These are phyloP conservation scores for Mustela erminea DNA, from an alignment of 2,797 vertebrate species.

Conservation along the genomic window DNA sequence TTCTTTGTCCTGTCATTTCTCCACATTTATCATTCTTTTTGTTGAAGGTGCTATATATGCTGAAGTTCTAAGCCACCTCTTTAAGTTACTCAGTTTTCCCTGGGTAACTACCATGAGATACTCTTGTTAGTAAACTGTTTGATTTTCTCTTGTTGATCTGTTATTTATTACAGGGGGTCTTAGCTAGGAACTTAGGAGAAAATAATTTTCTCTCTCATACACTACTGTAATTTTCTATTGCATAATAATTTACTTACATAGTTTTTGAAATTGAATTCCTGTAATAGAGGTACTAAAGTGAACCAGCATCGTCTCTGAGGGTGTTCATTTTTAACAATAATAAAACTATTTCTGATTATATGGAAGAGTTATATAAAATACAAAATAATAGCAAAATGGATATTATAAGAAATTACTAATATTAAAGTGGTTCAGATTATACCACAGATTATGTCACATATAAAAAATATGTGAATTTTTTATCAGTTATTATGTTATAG, in stretches of 20 bases:
- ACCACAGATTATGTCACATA: no score
- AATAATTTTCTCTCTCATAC: neutral
- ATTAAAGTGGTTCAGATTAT: neutral
- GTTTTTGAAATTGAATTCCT: neutral
- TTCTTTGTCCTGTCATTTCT: neutral
- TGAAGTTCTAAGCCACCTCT: neutral
- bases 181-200: neutral
- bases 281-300: neutral
- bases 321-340: neutral
- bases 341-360: neutral
- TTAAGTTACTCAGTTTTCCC: neutral
- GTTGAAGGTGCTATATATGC: neutral
- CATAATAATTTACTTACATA: neutral
- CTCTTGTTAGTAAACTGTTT: neutral
- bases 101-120: neutral
- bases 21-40: neutral
- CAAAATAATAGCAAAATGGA: neutral
- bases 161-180: no score
- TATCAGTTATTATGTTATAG: neutral
- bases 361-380: neutral
- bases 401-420: neutral
- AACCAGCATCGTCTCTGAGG: neutral
- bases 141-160: neutral
- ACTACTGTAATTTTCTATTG: neutral
- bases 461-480: neutral